Percentiles rank a stretch among this genome's conserved stretches.
Conservation (phyloP, 2,888 invertebrate genomes). For the Drosophila differens region DNA sequence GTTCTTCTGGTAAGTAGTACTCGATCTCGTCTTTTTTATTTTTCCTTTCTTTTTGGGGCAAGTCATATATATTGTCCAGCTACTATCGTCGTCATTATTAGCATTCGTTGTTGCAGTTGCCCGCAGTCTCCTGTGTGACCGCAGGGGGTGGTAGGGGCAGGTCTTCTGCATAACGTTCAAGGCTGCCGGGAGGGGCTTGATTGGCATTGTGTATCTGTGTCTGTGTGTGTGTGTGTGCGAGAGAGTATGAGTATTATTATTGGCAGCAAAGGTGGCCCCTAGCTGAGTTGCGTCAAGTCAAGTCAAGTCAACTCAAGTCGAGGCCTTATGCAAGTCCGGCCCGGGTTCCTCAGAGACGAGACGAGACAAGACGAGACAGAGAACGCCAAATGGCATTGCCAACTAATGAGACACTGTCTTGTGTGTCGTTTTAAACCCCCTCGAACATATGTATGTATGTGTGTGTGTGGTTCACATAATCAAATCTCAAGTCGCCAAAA, state of each 20-base stretch:
- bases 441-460: background rate
- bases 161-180: slow-evolving; percentile 37
- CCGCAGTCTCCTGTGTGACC: slow-evolving; percentile 28
- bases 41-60: background rate
- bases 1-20: slow-evolving; percentile 87
- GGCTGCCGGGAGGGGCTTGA: slow-evolving; percentile 41
- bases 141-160: slow-evolving; percentile 2
- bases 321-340: slow-evolving; percentile 68
- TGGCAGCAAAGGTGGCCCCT: slow-evolving; percentile 70
- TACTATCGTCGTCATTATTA: slow-evolving; percentile 1
- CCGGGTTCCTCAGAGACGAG: slow-evolving; percentile 26
- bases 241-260: slow-evolving; percentile 67
- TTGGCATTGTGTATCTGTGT: slow-evolving; percentile 55
- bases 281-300: slow-evolving; percentile 73
- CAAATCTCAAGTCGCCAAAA: slow-evolving; percentile 74
- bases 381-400: slow-evolving; percentile 69
- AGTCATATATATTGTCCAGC: slow-evolving; percentile 10
- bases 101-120: slow-evolving; percentile 24
- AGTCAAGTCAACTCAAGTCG: slow-evolving; percentile 63
- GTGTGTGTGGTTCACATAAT: slow-evolving; percentile 52
- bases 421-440: background rate
- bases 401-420: slow-evolving; percentile 70
- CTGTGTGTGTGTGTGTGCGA: background rate
- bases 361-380: slow-evolving; percentile 17
- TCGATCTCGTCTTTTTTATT: background rate